Percentiles rank a stretch among this genome's conserved stretches.
phyloP scores from a whole-genome alignment of 2,888 invertebrate species.

The Gryllus longicercus region DNA sequence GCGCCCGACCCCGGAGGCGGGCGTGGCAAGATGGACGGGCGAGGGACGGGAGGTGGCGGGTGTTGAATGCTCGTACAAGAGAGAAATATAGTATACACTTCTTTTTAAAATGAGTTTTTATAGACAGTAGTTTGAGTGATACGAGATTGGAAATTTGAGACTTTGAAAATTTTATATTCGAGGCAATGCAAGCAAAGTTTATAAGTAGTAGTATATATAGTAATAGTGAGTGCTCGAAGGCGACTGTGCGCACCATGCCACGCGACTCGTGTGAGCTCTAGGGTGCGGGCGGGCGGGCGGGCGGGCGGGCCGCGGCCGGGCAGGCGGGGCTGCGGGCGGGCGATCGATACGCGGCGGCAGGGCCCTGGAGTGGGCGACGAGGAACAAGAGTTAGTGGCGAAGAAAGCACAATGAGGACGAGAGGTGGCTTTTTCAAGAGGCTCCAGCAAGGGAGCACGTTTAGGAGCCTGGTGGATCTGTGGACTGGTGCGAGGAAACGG shows the following conservation, averaged over 20 bases:
- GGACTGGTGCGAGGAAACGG: too few species aligned
- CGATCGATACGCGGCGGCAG: neutral
- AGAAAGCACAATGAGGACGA: too few species aligned
- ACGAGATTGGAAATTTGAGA: conserved; percentile 6
- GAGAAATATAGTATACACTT: neutral
- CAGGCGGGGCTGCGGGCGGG: neutral
- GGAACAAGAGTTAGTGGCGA: too few species aligned
- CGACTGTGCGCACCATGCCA: conserved; percentile 17
- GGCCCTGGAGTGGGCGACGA: neutral
- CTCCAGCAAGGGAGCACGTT: neutral
- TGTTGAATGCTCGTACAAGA: neutral
- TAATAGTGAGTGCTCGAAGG: conserved; percentile 2
- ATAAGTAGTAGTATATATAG: neutral
- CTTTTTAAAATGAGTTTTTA: neutral
- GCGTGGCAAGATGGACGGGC: neutral
- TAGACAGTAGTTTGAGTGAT: neutral
- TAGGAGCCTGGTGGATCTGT: neutral
- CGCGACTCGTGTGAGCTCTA: neutral
- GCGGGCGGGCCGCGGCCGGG: neutral
- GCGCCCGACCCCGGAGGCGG: neutral
- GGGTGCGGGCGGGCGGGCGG: neutral
- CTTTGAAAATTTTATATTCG: conserved; percentile 6
- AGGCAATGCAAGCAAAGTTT: conserved; percentile 10
- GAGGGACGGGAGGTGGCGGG: conserved; percentile 1
- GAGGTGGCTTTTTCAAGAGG: too few species aligned